Percentiles rank a stretch among this genome's conserved stretches.
Evolutionary conservation across 1,140 invertebrate genomes (phyloP).

Genomic region (Drosophila ercepeae): DNA sequence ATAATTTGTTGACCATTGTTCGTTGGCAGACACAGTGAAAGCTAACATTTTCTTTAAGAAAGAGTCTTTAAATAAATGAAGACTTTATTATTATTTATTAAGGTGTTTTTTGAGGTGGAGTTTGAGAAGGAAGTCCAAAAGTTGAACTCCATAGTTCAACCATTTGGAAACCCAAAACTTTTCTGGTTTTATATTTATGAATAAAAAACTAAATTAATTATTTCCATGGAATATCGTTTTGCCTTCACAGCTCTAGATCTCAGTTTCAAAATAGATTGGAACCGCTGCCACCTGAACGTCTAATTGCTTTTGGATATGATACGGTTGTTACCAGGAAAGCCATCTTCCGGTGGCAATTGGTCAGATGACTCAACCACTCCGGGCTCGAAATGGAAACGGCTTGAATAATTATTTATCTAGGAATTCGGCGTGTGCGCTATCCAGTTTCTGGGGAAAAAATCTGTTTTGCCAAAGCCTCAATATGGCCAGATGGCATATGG

Average conservation of each 20-base stretch:
- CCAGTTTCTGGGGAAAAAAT: constrained; percentile 55
- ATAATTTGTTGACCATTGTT: constrained; percentile 66
- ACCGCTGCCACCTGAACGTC: not conserved
- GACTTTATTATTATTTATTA: constrained; percentile 10
- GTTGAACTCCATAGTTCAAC: too few relatives aligned
- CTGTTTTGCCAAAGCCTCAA: constrained; percentile 50
- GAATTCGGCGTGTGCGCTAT: constrained; percentile 61
- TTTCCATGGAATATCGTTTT: not conserved
- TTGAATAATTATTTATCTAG: constrained; percentile 45
- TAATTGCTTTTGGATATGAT: constrained; percentile 16
- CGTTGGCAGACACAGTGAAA: constrained; percentile 42
- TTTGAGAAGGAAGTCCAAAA: too few relatives aligned
- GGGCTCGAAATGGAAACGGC: constrained; percentile 36
- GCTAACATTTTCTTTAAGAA: constrained; percentile 30
- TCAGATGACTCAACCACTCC: constrained; percentile 40
- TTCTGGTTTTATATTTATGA: too few relatives aligned
- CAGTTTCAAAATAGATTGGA: constrained; percentile 2
- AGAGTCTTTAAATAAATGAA: not conserved
- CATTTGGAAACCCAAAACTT: too few relatives aligned
- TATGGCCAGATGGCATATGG: constrained; percentile 40
- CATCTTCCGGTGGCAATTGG: constrained; percentile 29
- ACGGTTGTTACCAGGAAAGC: constrained; percentile 21
- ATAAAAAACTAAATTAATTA: not conserved
- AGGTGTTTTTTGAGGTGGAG: too few relatives aligned
- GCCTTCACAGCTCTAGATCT: not conserved